phyloP scores from a whole-genome alignment of 2,797 vertebrate species.

The Malurus splendens region DNA sequence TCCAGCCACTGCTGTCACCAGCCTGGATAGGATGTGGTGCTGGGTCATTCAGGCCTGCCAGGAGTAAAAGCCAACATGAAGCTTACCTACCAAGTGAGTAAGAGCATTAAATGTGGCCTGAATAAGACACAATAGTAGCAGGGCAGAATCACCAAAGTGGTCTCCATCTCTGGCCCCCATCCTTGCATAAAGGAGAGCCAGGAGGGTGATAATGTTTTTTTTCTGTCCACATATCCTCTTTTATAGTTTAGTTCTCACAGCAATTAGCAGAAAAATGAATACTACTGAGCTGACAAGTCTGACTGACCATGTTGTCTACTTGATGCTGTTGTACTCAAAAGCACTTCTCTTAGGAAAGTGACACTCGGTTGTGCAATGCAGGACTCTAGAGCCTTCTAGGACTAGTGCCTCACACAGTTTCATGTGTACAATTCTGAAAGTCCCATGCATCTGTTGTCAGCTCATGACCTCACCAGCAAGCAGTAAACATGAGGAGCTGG shows the following conservation, averaged over 20 bases:
- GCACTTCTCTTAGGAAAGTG: background rate
- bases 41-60: constrained; percentile 84
- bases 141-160: background rate
- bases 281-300: background rate
- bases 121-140: background rate
- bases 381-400: background rate
- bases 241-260: background rate
- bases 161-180: background rate
- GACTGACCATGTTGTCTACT: background rate
- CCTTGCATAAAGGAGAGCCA: background rate
- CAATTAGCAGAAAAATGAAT: background rate
- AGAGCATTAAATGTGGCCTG: background rate
- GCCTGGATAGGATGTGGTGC: constrained; percentile 68
- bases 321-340: background rate
- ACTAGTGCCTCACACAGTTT: background rate
- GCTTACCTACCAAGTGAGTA: background rate
- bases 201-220: background rate
- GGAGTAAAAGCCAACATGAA: background rate
- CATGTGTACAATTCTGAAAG: background rate
- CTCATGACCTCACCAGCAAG: background rate
- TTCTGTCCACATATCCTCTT: background rate
- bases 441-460: background rate
- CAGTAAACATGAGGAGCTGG: background rate
- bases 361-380: background rate
- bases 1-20: constrained; percentile 82